Percentiles rank a stretch among this genome's conserved stretches.
Evolutionary conservation across 1,140 invertebrate genomes (phyloP).

Genomic region (Maconellicoccus hirsutus): DNA sequence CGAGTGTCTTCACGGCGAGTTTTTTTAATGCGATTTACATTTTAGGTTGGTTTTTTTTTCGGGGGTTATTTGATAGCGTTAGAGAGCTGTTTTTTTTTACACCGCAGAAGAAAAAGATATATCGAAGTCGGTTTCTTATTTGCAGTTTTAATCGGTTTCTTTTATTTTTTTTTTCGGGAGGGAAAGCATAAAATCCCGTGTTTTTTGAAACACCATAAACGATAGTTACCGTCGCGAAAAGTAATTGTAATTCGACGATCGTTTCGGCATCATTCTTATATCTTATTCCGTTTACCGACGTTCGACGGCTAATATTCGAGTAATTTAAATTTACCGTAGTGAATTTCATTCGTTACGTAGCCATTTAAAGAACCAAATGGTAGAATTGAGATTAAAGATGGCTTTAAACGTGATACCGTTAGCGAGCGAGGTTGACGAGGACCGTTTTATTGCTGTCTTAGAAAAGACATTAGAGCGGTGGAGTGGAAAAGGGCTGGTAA

Average conservation of each 20-base stretch:
- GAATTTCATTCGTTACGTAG: too few relatives aligned
- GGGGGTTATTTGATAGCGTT: background rate
- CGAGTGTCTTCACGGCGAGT: background rate
- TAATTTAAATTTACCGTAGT: too few relatives aligned
- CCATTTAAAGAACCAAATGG: too few relatives aligned
- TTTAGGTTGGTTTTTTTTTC: background rate
- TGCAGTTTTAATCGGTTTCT: background rate
- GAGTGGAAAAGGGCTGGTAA: too few relatives aligned
- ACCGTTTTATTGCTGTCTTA: too few relatives aligned
- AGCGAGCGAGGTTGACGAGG: too few relatives aligned
- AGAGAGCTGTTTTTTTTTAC: too few relatives aligned
- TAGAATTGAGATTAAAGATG: too few relatives aligned
- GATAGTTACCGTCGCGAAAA: background rate
- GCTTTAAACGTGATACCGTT: too few relatives aligned
- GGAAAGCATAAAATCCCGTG: background rate
- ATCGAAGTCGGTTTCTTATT: background rate
- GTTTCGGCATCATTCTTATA: background rate
- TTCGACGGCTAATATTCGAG: too few relatives aligned
- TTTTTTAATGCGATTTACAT: conserved; percentile 18
- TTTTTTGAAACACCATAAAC: background rate
- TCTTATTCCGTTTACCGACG: background rate
- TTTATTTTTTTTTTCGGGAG: too few relatives aligned
- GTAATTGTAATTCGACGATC: background rate
- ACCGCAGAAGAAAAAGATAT: background rate
- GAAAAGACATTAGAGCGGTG: too few relatives aligned